phyloP scores from a whole-genome alignment of 2,113 vertebrate species.

The Xyrauchen texanus region DNA sequence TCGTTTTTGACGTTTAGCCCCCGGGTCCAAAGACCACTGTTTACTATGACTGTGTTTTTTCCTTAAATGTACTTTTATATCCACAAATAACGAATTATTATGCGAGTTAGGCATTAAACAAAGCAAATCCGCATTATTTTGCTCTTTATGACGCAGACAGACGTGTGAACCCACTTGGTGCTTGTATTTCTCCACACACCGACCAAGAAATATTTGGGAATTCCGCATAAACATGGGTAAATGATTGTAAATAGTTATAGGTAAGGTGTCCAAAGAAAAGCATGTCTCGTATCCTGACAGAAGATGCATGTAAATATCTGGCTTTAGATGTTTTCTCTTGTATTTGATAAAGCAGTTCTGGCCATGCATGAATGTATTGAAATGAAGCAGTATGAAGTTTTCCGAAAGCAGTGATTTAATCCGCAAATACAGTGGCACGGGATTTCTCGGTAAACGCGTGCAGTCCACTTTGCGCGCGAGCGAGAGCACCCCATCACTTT shows the following conservation, averaged over 20 bases:
- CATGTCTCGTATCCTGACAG: conserved; percentile 32
- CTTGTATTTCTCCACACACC: conserved; percentile 37
- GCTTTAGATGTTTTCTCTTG: conserved; percentile 47
- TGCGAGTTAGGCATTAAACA: conserved; percentile 40
- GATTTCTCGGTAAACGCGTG: conserved; percentile 42
- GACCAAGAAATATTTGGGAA: conserved; percentile 21
- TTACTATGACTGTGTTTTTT: not conserved
- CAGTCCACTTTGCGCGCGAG: conserved; percentile 58
- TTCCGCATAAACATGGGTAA: conserved; percentile 45
- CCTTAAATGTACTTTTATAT: conserved; percentile 46
- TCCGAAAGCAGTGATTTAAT: conserved; percentile 40
- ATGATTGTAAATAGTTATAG: conserved; percentile 45
- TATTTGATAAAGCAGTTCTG: conserved; percentile 49
- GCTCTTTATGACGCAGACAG: conserved; percentile 36
- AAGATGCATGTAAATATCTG: conserved; percentile 44
- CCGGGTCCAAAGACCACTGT: not conserved
- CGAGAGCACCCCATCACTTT: conserved; percentile 51
- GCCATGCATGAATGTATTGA: conserved; percentile 56
- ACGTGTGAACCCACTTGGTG: not conserved
- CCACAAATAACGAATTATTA: conserved; percentile 24
- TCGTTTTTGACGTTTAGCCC: conserved; percentile 64
- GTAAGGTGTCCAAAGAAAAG: conserved; percentile 40
- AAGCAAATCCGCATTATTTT: conserved; percentile 23
- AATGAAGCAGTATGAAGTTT: conserved; percentile 50
- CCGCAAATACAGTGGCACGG: conserved; percentile 57